Base-by-base conservation (phyloP, 2,888 invertebrate genomes). In the Villa cingulata region DNA sequence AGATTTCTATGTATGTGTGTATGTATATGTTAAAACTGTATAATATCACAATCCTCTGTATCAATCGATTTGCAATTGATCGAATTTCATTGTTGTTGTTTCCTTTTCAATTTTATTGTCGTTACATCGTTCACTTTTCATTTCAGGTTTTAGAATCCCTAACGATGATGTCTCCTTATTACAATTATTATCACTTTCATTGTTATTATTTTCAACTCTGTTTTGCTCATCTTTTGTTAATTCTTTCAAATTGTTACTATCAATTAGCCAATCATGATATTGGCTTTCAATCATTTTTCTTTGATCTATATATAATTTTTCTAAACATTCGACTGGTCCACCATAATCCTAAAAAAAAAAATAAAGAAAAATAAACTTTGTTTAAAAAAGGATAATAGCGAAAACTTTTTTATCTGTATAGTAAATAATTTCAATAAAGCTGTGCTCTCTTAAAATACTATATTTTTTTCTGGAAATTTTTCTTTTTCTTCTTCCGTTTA, bases 191-290 rank as follows among this genome's bases (percentile, higher is more conserved):
- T 32, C 29, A 71, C 70, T 49, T 71, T 72, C 61, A 72, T 46
- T 46, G 16, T 32, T 60, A 72, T 43, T 46, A 19, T 20, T 67
- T 41, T 71, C 59, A 2, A 39, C 18, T 19, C 42, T 45, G 51
- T 72, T 70, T 61, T 72, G 72, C 48, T 72, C 72, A 52, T 72
- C 72, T 19, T 55, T 56, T 49, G 53, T 52, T 48, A 51, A 41
- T 45, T 74, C 73, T 53, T 73, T 75, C 52, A 76, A 75, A 5
- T 71, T 68, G 51, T 74, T 76, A 0, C 74, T 70, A 54, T 81
- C 80, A 39, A 74, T 69, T 55, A 81, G 55, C 80, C 81, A 81
- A 16, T 75, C 72, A 40, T 69, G 68, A 56, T 80, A 81, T 51
- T 75, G 75, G 12, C 71, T 69, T 53, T 76, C 73, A 70, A 80